phyloP scores from a whole-genome alignment of 2,888 invertebrate genomes.

The Apeira syringaria region DNA sequence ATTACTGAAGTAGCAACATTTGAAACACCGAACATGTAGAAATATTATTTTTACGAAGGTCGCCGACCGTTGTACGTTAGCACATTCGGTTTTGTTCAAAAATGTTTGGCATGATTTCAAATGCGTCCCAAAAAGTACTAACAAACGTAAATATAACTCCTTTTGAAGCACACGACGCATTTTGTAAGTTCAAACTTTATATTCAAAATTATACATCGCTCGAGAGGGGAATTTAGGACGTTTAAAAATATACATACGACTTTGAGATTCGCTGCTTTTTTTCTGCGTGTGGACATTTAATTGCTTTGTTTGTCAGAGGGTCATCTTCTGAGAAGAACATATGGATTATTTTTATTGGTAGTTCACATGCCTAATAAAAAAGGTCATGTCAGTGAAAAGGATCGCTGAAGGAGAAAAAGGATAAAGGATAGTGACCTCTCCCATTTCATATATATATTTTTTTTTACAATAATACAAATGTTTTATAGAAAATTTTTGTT shows the following conservation, averaged over 20 bases:
- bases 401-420: neutral
- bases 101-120: conserved; percentile 58
- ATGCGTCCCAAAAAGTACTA: conserved; percentile 35
- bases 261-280: conserved; percentile 8
- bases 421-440: too few relatives aligned
- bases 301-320: conserved; percentile 20
- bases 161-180: conserved; percentile 41
- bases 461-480: too few relatives aligned
- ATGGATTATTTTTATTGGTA: neutral
- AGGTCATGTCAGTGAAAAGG: neutral
- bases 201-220: conserved; percentile 2
- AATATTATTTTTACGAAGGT: conserved; percentile 23
- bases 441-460: too few relatives aligned
- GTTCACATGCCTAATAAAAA: too few relatives aligned
- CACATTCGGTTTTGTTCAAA: conserved; percentile 13
- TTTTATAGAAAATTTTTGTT: too few relatives aligned
- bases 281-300: conserved; percentile 12
- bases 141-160: conserved; percentile 38
- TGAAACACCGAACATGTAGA: conserved; percentile 1
- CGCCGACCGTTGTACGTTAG: conserved; percentile 25
- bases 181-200: conserved; percentile 20
- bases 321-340: neutral
- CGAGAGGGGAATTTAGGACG: conserved; percentile 21
- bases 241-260: conserved; percentile 34
- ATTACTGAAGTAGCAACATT: conserved; percentile 4